phyloP scores from a whole-genome alignment of 2,888 invertebrate species.

The Chloromyia formosa region DNA sequence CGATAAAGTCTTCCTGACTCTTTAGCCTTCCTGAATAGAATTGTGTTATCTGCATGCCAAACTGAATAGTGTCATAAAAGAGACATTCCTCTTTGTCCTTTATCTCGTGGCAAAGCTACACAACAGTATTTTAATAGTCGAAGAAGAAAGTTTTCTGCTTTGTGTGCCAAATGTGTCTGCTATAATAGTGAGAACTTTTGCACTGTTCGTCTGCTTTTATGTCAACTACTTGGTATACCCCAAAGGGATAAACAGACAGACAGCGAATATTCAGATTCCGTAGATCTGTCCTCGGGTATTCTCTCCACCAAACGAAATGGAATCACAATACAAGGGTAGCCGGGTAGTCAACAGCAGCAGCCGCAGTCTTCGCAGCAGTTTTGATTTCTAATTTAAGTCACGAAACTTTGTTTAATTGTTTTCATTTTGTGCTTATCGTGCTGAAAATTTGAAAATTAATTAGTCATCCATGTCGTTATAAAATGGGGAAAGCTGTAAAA shows the following conservation, averaged over 20 bases:
- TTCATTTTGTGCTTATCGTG: constrained; percentile 34
- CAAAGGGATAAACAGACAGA: not conserved
- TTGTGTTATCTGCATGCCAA: constrained; percentile 12
- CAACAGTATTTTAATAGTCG: constrained; percentile 9
- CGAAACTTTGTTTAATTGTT: constrained; percentile 32
- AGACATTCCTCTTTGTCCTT: not conserved
- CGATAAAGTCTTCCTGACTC: not conserved
- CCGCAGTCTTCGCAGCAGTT: not conserved
- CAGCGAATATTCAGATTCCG: not conserved
- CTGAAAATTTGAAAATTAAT: constrained; percentile 28
- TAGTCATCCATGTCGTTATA: not conserved
- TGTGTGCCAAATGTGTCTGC: not conserved
- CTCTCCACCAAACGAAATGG: not conserved
- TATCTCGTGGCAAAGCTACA: not conserved
- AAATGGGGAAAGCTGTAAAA: not conserved
- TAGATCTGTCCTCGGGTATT: not conserved
- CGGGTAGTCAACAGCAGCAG: not conserved
- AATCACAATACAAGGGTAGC: not conserved
- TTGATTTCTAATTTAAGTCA: constrained; percentile 32
- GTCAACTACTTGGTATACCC: not conserved
- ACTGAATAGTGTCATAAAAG: not conserved
- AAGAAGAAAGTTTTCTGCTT: not conserved
- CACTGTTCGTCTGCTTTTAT: not conserved
- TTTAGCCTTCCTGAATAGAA: not conserved
- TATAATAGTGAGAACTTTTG: not conserved